phyloP scores from a whole-genome alignment of 2,113 vertebrate species.

The Colaptes auratus region DNA sequence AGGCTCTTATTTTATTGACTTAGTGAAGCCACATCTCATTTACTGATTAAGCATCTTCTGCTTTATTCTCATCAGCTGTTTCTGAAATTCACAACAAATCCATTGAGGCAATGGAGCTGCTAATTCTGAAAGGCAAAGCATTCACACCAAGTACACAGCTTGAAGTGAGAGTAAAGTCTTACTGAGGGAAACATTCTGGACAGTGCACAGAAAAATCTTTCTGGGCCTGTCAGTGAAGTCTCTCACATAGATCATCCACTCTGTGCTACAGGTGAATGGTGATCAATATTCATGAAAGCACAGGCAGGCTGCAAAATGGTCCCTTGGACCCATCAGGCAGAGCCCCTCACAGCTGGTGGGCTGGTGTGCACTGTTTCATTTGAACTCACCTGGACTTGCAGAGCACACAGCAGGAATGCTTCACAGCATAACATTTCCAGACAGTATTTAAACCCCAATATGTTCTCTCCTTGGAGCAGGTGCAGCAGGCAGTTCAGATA shows the following conservation, averaged over 20 bases:
- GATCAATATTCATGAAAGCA: not conserved
- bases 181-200: not conserved
- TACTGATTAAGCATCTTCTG: not conserved
- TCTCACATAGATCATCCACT: not conserved
- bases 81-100: not conserved
- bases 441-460: not conserved
- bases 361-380: not conserved
- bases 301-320: not conserved
- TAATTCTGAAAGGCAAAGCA: not conserved
- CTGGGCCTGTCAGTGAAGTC: not conserved
- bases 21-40: not conserved
- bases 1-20: not conserved
- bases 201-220: not conserved
- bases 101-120: not conserved
- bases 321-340: rapidly evolving
- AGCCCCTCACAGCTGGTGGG: not conserved
- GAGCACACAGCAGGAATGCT: not conserved
- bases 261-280: not conserved
- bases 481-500: not conserved
- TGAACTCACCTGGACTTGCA: not conserved
- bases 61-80: not conserved
- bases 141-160: not conserved
- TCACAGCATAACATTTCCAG: not conserved
- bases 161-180: not conserved
- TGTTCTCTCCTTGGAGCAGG: rapidly evolving